Base-by-base conservation (phyloP, 2,113 vertebrate genomes). In the Coracopsis vasa region DNA sequence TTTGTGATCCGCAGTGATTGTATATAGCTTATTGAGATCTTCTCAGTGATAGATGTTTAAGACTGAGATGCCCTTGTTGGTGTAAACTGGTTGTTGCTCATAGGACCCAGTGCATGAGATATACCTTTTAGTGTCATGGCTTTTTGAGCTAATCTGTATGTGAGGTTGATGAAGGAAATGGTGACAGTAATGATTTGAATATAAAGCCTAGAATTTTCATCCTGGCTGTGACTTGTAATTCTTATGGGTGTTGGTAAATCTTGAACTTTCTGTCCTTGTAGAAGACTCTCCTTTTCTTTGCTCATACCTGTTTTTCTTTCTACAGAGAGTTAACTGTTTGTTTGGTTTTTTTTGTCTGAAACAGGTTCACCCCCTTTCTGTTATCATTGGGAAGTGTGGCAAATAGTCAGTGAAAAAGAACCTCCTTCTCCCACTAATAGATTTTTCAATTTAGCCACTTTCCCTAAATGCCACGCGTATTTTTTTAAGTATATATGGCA, bases 71-170 rank as follows among this genome's bases (percentile, higher is more conserved):
- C 5, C 4, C 5, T 54, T 96, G 44, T 7, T 64, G 31, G 39
- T 69, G 89, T 90, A 37, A 13, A 80, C 31, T 90, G 11, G 10
- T 60, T 50, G 41, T 70, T 82, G 20, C 42, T 91, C 11, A 13
- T 7, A 11, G 29, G 24, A 72, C 29, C 18, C 1, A 0, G 6
- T 0, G 0, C 56, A 51, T 31, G 11, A 51, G 75, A 71, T 50
- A 33, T 28, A 24, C 24, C n/a, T 53, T 67, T 56, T 6, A 53
- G 13, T 53, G 29, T 44, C 10, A 3, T n/a, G 35, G 21, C 18
- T 80, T 44, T 85, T 62, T 58, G 29, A 71, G n/a, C 19, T 80
- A 42, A 45, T 58, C n/a, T 70, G 1, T 65, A 7, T 42, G 50
- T 88, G 19, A 73, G 23, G 23, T 8, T 39, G 48, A 65, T 51